A percentile compares a stretch with the other conserved stretches of the same genome.
phyloP scores from a whole-genome alignment of 2,888 invertebrate species.

The Kryphioiulus occultus region DNA sequence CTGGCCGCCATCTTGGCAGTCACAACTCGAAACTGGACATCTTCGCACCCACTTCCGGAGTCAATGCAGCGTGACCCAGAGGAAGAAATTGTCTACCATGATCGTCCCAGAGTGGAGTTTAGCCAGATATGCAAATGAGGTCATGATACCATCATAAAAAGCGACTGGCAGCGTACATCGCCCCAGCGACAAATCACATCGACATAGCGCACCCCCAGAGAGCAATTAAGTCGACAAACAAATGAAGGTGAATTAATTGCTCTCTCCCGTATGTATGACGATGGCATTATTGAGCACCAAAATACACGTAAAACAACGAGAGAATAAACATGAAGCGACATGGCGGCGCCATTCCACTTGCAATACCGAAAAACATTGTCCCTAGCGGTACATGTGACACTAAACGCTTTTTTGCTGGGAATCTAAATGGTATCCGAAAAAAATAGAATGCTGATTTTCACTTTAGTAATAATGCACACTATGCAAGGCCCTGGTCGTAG shows the following conservation, averaged over 20 bases:
- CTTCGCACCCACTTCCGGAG: not conserved
- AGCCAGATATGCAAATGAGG: not conserved
- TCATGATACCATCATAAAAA: not conserved
- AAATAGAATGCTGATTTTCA: too few species aligned
- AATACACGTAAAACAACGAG: not conserved
- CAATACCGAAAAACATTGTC: not conserved
- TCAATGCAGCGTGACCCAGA: not conserved
- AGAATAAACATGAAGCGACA: not conserved
- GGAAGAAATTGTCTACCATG: not conserved
- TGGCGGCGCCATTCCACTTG: not conserved
- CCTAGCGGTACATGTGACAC: not conserved
- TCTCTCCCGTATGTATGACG: not conserved
- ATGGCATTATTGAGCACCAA: not conserved
- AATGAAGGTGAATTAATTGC: constrained; percentile 40
- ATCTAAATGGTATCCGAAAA: not conserved
- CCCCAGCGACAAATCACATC: not conserved
- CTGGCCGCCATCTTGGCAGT: too few species aligned
- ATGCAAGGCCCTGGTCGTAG: too few species aligned
- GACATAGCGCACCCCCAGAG: not conserved
- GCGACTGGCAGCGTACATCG: not conserved
- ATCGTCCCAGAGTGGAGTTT: not conserved
- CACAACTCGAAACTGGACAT: too few species aligned
- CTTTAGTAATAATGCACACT: too few species aligned
- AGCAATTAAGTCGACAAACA: constrained; percentile 37
- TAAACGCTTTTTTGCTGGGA: not conserved